phyloP scores from a whole-genome alignment of 2,888 invertebrate genomes.

The Dione vanillae region DNA sequence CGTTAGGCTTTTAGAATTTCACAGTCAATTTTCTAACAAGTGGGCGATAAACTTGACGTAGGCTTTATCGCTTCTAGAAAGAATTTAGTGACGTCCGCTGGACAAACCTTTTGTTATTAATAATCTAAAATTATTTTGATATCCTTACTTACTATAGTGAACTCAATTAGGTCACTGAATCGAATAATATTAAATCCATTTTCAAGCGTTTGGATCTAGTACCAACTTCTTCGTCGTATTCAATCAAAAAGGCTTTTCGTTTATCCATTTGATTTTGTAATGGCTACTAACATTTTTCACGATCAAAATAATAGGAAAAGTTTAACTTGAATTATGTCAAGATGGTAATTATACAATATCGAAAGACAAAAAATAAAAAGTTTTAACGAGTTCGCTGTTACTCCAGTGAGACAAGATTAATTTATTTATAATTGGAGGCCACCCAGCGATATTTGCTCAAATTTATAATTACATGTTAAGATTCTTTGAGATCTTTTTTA shows the following conservation, averaged over 20 bases:
- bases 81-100: constrained; percentile 17
- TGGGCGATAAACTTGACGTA: constrained; percentile 15
- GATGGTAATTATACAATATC: constrained; percentile 21
- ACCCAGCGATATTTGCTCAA: constrained; percentile 4
- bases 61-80: constrained; percentile 9
- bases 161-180: no score
- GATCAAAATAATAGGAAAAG: constrained; percentile 30
- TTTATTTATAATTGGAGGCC: constrained; percentile 25
- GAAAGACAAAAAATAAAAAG: constrained; percentile 26
- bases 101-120: background rate
- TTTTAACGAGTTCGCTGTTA: constrained; percentile 30
- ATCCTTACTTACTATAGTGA: no score
- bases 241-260: background rate
- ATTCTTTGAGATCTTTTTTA: constrained; percentile 4
- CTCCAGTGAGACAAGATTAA: constrained; percentile 15
- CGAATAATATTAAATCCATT: background rate
- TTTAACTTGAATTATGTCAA: constrained; percentile 23
- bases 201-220: background rate
- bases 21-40: constrained; percentile 33
- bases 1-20: constrained; percentile 31
- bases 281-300: background rate
- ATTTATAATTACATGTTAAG: constrained; percentile 10
- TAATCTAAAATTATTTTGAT: background rate
- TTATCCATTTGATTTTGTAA: background rate
- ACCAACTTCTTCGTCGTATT: background rate